Percentiles rank a stretch among this genome's conserved stretches.
phyloP scores from a whole-genome alignment of 2,888 invertebrate genomes.

The Ormyrus labotus region DNA sequence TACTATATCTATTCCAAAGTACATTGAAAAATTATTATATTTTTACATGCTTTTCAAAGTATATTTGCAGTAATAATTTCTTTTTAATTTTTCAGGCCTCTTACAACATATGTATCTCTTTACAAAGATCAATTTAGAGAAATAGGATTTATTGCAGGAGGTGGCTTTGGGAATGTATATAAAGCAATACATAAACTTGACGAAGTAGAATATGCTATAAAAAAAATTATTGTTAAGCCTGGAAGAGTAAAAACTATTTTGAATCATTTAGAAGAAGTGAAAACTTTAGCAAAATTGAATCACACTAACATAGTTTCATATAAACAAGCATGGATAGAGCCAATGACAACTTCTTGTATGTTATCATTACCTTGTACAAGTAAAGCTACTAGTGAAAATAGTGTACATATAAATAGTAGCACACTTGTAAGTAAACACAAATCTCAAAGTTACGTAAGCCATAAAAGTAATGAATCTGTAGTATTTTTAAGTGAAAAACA shows the following conservation, averaged over 20 bases:
- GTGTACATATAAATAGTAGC: neutral
- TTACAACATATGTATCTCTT: slow-evolving; percentile 78
- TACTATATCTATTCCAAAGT: slow-evolving; percentile 65
- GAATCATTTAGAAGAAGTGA: slow-evolving; percentile 85
- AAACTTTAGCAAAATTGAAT: slow-evolving; percentile 86
- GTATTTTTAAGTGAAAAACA: slow-evolving; percentile 17
- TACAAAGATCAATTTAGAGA: slow-evolving; percentile 84
- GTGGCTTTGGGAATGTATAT: slow-evolving; percentile 87
- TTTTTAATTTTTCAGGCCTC: slow-evolving; percentile 55
- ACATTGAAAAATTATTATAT: slow-evolving; percentile 14
- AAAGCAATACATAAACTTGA: slow-evolving; percentile 86
- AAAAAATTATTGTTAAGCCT: slow-evolving; percentile 84
- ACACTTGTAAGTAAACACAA: slow-evolving; percentile 5
- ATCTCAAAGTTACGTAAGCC: neutral
- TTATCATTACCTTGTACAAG: slow-evolving; percentile 25
- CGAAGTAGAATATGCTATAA: slow-evolving; percentile 87
- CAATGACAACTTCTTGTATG: slow-evolving; percentile 61
- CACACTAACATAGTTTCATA: slow-evolving; percentile 90
- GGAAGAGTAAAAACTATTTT: slow-evolving; percentile 81
- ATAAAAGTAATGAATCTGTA: slow-evolving; percentile 28
- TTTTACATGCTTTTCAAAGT: neutral
- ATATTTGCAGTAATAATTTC: neutral
- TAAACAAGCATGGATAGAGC: slow-evolving; percentile 90
- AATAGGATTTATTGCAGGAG: slow-evolving; percentile 82
- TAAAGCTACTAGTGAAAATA: slow-evolving; percentile 1